phyloP scores from a whole-genome alignment of 2,888 invertebrate species.

The Seira sanloemensis region DNA sequence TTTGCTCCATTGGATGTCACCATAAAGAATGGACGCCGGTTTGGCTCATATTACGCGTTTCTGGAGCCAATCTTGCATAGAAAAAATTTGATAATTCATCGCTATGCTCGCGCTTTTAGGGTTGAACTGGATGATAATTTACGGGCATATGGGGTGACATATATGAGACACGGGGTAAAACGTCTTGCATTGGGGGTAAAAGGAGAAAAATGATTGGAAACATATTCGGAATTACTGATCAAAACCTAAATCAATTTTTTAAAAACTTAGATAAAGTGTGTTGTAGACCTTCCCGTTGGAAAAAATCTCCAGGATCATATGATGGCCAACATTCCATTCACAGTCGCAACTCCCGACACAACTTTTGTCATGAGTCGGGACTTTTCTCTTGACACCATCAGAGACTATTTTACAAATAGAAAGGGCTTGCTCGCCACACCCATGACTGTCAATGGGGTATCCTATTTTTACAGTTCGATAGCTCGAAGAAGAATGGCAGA shows the following conservation, averaged over 20 bases:
- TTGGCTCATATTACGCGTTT: conserved; percentile 50
- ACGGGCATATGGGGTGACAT: conserved; percentile 65
- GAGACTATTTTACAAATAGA: conserved; percentile 46
- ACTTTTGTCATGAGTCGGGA: conserved; percentile 53
- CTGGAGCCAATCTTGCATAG: conserved; percentile 47
- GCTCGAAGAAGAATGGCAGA: conserved; percentile 3
- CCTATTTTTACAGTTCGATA: conserved; percentile 39
- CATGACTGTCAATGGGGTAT: conserved; percentile 27
- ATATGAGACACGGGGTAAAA: conserved; percentile 52
- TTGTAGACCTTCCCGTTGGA: conserved; percentile 65
- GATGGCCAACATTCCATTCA: conserved; percentile 41
- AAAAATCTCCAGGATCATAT: conserved; percentile 66
- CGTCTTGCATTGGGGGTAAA: conserved; percentile 51
- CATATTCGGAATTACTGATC: too few species aligned
- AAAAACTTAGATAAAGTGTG: conserved; percentile 60
- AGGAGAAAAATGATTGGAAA: too few species aligned
- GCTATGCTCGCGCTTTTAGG: conserved; percentile 58
- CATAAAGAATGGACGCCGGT: conserved; percentile 58
- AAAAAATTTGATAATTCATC: conserved; percentile 58
- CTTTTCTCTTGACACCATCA: conserved; percentile 37
- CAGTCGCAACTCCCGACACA: not conserved
- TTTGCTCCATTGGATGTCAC: conserved; percentile 59
- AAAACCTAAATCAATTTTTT: too few species aligned
- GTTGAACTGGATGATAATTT: conserved; percentile 38
- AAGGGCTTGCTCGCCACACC: conserved; percentile 49